phyloP scores from a whole-genome alignment of 2,113 vertebrate genomes.

The Halichoerus grypus region DNA sequence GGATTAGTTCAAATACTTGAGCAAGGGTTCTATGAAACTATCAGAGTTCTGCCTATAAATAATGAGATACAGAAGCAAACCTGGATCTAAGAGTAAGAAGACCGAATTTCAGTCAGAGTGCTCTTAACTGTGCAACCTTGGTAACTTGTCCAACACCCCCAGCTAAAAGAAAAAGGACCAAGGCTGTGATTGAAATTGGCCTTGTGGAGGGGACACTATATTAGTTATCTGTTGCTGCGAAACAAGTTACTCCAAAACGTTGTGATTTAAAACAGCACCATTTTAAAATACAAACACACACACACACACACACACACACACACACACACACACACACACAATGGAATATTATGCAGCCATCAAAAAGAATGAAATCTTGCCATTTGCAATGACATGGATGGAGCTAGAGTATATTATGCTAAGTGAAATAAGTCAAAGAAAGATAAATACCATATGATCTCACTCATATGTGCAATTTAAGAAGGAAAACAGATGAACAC shows the following conservation, averaged over 20 bases:
- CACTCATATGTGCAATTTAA: background rate
- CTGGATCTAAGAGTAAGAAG: background rate
- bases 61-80: background rate
- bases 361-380: background rate
- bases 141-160: background rate
- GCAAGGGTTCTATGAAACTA: background rate
- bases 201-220: background rate
- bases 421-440: background rate
- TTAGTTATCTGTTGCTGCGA: background rate
- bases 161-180: background rate
- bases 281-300: background rate
- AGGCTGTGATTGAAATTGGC: background rate
- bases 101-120: background rate
- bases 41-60: background rate
- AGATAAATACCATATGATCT: background rate
- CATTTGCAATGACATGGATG: background rate
- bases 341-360: background rate
- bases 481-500: background rate
- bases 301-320: no score
- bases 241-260: background rate
- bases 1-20: background rate
- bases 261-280: background rate
- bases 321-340: no score
- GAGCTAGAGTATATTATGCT: background rate
- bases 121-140: background rate